These are phyloP conservation scores for Silvanus unidentatus DNA, from an alignment of 2,888 invertebrate species.

Conservation along the genomic window DNA sequence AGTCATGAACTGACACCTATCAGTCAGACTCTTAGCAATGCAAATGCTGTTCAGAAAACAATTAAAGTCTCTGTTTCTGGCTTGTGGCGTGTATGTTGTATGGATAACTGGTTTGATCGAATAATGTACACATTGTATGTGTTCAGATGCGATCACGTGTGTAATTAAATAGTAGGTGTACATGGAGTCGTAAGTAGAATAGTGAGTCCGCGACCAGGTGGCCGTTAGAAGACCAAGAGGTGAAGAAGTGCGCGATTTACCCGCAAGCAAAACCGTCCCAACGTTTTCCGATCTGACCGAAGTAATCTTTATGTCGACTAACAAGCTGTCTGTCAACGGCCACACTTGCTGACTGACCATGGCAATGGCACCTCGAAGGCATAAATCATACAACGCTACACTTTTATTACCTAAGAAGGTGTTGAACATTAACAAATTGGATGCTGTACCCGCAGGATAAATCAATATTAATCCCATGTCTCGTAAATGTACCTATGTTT, in stretches of 20 bases:
- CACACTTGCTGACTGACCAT: slow-evolving; percentile 22
- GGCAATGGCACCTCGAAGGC: slow-evolving; percentile 11
- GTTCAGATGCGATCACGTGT: slow-evolving; percentile 24
- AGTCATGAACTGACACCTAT: slow-evolving; percentile 38
- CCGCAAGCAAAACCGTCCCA: slow-evolving; percentile 17
- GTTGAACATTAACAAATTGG: slow-evolving; percentile 19
- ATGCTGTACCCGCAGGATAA: slow-evolving; percentile 10
- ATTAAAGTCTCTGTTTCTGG: slow-evolving; percentile 27
- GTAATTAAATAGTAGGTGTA: slow-evolving; percentile 32
- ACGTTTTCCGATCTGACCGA: slow-evolving; percentile 24
- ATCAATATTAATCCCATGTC: slow-evolving; percentile 4
- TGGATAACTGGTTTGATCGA: slow-evolving; percentile 19
- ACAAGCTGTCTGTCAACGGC: slow-evolving; percentile 32
- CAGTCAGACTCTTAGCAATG: slow-evolving; percentile 40
- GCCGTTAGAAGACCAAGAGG: slow-evolving; percentile 16
- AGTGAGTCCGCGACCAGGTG: slow-evolving; percentile 20
- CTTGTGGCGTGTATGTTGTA: slow-evolving; percentile 7
- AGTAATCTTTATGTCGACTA: slow-evolving; percentile 29
- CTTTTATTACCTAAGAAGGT: slow-evolving; percentile 13
- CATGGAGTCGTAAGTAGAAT: not conserved
- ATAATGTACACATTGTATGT: slow-evolving; percentile 30
- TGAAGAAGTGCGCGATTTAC: slow-evolving; percentile 25
- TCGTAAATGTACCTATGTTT: too few species aligned
- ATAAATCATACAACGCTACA: slow-evolving; percentile 20
- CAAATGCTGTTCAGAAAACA: slow-evolving; percentile 35